These are phyloP conservation scores for Pluvialis apricaria DNA, from an alignment of 2,113 vertebrate genomes.

Conservation along the genomic window DNA sequence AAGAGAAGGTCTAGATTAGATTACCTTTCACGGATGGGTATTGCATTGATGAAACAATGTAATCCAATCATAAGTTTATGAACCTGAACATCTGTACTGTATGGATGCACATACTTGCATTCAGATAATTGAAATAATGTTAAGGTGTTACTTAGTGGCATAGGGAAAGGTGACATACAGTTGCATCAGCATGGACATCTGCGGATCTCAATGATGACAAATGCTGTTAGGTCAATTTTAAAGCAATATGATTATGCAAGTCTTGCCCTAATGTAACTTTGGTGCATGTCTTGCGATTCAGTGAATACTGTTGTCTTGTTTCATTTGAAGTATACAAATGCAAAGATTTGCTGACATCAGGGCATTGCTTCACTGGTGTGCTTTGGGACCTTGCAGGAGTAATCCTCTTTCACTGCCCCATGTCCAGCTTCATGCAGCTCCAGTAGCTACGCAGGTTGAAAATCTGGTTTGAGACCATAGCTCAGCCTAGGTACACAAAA, in stretches of 20 bases:
- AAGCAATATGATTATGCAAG: slow-evolving; percentile 59
- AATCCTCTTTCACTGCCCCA: neutral
- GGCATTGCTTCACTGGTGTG: neutral
- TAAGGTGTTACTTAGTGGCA: neutral
- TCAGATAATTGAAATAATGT: neutral
- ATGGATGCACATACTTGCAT: slow-evolving; percentile 8
- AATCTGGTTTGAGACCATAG: neutral
- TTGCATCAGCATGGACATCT: slow-evolving; percentile 25
- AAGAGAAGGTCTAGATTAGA: neutral
- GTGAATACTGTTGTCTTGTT: neutral
- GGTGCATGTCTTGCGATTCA: neutral
- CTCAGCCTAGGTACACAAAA: neutral
- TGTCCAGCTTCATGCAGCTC: neutral
- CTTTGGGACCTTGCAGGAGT: neutral
- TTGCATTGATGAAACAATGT: neutral
- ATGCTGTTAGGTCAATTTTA: slow-evolving; percentile 46
- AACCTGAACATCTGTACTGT: neutral
- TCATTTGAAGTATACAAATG: neutral
- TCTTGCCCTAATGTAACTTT: slow-evolving; percentile 23
- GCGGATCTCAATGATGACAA: neutral
- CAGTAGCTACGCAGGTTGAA: rapidly evolving
- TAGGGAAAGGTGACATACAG: neutral
- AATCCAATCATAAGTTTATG: slow-evolving; percentile 1
- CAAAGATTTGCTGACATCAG: neutral
- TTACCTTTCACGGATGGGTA: neutral